phyloP scores from a whole-genome alignment of 2,888 invertebrate species.

The Drosophila kanekoi region DNA sequence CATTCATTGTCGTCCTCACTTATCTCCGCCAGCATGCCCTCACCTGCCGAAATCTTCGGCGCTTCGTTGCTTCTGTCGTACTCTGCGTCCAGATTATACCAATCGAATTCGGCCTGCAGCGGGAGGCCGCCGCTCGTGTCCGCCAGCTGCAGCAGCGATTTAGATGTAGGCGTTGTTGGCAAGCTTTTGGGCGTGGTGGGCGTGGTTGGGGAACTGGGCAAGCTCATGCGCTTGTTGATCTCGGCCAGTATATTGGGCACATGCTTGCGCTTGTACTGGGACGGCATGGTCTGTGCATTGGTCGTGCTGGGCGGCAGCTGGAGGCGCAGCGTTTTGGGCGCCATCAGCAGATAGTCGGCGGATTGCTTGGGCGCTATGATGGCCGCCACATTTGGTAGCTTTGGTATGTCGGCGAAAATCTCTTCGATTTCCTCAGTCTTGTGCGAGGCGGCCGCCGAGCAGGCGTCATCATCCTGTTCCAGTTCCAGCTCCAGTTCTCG shows the following conservation, averaged over 20 bases:
- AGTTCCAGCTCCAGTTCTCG: neutral
- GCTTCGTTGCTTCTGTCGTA: slow-evolving; percentile 76
- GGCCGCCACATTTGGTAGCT: slow-evolving; percentile 90
- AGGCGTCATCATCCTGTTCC: slow-evolving; percentile 40
- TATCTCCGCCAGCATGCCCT: slow-evolving; percentile 72
- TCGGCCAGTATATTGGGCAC: slow-evolving; percentile 83
- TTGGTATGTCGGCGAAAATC: slow-evolving; percentile 88
- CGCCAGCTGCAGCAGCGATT: slow-evolving; percentile 49
- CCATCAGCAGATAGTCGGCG: slow-evolving; percentile 58
- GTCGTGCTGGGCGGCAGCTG: slow-evolving; percentile 43
- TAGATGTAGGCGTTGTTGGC: slow-evolving; percentile 52
- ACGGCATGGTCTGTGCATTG: slow-evolving; percentile 37
- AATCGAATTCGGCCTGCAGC: slow-evolving; percentile 85
- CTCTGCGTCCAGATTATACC: slow-evolving; percentile 85
- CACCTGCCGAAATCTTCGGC: slow-evolving; percentile 42
- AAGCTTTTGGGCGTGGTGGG: slow-evolving; percentile 61
- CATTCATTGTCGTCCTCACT: slow-evolving; percentile 78
- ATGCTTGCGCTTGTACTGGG: slow-evolving; percentile 82
- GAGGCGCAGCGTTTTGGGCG: slow-evolving; percentile 53
- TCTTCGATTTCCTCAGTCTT: slow-evolving; percentile 85
- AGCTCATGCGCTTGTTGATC: slow-evolving; percentile 83
- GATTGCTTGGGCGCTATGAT: slow-evolving; percentile 88
- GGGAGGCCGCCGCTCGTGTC: slow-evolving; percentile 72
- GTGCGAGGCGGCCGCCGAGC: slow-evolving; percentile 65
- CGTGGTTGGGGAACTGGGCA: slow-evolving; percentile 75